Evolutionary conservation across 1,140 invertebrate species (phyloP).

Genomic region (Diabrotica virgifera): DNA sequence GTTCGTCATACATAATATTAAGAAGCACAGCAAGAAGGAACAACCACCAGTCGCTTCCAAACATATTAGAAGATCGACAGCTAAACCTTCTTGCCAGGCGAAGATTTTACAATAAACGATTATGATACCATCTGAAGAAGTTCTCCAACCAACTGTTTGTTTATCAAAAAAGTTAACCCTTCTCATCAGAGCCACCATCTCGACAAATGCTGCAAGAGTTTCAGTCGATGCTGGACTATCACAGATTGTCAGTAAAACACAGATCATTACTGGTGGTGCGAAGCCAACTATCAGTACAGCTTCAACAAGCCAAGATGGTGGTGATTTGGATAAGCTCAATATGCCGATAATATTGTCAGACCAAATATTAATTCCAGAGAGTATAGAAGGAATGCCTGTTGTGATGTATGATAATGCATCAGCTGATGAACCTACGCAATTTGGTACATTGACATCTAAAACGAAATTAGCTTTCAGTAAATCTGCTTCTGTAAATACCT

Average conservation of each 20-base stretch:
- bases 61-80: background rate
- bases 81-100: conserved; percentile 33
- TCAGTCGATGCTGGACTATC: too few relatives aligned
- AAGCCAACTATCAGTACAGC: background rate
- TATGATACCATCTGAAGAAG: conserved; percentile 41
- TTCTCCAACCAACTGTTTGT: conserved; percentile 41
- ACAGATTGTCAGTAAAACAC: too few relatives aligned
- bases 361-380: conserved; percentile 59
- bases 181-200: background rate
- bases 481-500: conserved; percentile 6
- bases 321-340: conserved; percentile 67
- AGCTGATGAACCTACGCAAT: background rate
- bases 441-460: background rate
- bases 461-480: conserved; percentile 5
- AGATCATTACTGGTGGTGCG: too few relatives aligned
- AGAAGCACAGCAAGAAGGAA: conserved; percentile 33
- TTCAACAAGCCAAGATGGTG: conserved; percentile 49
- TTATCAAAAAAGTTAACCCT: background rate
- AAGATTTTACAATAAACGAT: conserved; percentile 47
- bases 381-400: conserved; percentile 63
- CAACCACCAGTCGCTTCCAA: background rate
- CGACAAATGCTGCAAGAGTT: background rate
- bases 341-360: conserved; percentile 71
- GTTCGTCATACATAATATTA: conserved; percentile 41
- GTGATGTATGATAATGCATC: conserved; percentile 43